Percentiles rank a stretch among this genome's conserved stretches.
These are phyloP conservation scores for Sibirionetta formosa DNA, from an alignment of 2,797 vertebrate genomes.

Conservation along the genomic window DNA sequence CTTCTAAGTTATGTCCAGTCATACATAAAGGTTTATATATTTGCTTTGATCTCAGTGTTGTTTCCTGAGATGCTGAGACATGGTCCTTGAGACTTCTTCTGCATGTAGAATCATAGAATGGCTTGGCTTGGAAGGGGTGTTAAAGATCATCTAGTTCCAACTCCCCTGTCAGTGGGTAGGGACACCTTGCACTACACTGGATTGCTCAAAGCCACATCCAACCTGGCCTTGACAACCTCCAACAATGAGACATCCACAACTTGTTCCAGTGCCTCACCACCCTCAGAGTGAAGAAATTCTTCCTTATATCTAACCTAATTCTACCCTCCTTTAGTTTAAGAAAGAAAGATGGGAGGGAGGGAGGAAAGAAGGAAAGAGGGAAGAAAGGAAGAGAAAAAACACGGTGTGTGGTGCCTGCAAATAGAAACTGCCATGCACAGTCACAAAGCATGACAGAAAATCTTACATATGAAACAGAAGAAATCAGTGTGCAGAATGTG, in stretches of 20 bases:
- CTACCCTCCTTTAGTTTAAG: neutral
- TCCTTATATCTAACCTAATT: neutral
- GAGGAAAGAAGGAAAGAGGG: too few species aligned
- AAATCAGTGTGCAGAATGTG: neutral
- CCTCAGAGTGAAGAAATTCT: neutral
- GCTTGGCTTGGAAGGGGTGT: neutral
- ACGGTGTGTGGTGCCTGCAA: neutral
- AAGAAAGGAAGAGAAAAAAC: too few species aligned
- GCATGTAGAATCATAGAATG: neutral
- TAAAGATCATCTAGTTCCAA: neutral
- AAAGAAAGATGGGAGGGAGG: too few species aligned
- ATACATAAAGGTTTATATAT: neutral
- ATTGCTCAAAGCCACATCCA: too few species aligned
- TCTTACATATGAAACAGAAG: conserved; percentile 24
- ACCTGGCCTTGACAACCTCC: neutral
- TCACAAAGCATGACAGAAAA: neutral
- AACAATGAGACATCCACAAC: neutral
- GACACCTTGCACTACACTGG: too few species aligned
- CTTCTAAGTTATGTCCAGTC: neutral
- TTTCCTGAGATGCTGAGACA: neutral
- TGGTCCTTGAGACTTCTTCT: neutral
- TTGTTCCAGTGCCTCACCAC: neutral
- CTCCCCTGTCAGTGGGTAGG: too few species aligned
- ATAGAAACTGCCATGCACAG: neutral
- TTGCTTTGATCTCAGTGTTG: neutral